Conservation (phyloP, 2,113 vertebrate genomes). For the Silurus glanis region DNA sequence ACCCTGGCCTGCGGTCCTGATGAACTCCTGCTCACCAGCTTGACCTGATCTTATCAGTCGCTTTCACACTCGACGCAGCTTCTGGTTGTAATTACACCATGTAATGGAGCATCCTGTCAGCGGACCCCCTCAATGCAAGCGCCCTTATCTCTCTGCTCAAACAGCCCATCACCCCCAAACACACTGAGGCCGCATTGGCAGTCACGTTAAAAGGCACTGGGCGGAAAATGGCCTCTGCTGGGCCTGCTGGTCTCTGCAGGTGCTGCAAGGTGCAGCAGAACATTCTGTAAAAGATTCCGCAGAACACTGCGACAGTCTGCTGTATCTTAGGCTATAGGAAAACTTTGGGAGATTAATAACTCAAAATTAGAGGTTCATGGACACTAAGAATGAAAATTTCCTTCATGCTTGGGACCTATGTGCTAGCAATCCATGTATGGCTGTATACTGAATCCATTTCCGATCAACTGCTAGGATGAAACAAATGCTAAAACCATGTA, state of each 20-base stretch:
- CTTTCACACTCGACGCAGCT: conserved; percentile 66
- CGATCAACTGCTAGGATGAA: background rate
- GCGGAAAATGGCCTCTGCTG: conserved; percentile 37
- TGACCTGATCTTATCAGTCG: conserved; percentile 73
- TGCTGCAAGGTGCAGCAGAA: conserved; percentile 15
- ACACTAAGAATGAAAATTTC: background rate
- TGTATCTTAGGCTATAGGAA: too few relatives aligned
- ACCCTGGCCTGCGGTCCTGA: conserved; percentile 57
- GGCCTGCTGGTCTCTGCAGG: conserved; percentile 41
- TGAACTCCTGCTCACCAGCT: conserved; percentile 63
- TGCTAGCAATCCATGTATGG: background rate
- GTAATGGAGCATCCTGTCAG: conserved; percentile 66
- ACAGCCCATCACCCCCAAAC: conserved; percentile 20
- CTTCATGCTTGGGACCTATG: background rate
- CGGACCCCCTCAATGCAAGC: conserved; percentile 45
- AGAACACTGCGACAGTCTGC: conserved; percentile 6
- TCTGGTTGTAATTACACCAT: conserved; percentile 73
- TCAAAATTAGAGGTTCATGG: background rate
- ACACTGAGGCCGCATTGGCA: conserved; percentile 34
- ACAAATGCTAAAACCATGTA: too few relatives aligned
- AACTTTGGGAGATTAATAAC: background rate
- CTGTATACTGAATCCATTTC: background rate
- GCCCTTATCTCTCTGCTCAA: conserved; percentile 49
- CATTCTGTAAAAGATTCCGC: conserved; percentile 22
- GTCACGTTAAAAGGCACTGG: conserved; percentile 27